Evolutionary conservation across 2,797 vertebrate species (phyloP), one percentile per base, ranked within the genome.

Genomic region (Microctenopoma stevenorrisi): DNA sequence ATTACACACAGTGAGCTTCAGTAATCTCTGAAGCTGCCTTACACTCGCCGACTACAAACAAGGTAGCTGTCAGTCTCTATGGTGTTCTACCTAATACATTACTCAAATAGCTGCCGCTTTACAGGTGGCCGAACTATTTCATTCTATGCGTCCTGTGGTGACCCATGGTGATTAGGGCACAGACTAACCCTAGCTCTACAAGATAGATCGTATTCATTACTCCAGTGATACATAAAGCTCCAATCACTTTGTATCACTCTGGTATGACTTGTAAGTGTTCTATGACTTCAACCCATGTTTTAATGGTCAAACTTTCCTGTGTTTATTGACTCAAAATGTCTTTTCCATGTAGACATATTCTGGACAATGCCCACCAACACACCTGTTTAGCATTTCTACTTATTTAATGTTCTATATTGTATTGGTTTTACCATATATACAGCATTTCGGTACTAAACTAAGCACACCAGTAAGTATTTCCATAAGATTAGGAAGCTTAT

Each of bases 1-100:
- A 91, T 92, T 92, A 89, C 89, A 88, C 90, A 92, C 88, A 83
- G 80, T 84, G 89, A 91, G 89, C 81, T 91, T 91, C 83, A 78
- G 88, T 91, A 91, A 92, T 91, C 92, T 92, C 84, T 75, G 87
- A 92, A 89, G 88, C 86, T 70, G 49, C 82, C 83, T 72, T 61
- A 88, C 90, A 85, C 83, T 84, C 76, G 78, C 25, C n/a, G 73
- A 89, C 85, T 88, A 85, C 87, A 88, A 90, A 91, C 86, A 89
- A 84, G 87, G 72, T 72, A 74, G 73, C 84, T 89, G 82, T 87
- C 89, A 91, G 85, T 87, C 86, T 81, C 67, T 57, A 56, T 77
- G 48, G 71, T 61, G 64, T 72, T 88, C 60, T 44, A 57, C 65
- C 65, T 64, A 75, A 79, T 79, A 74, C 76, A 72, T 74, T 70